These are phyloP conservation scores for Battus philenor DNA, from an alignment of 1,140 invertebrate genomes.

Conservation along the genomic window DNA sequence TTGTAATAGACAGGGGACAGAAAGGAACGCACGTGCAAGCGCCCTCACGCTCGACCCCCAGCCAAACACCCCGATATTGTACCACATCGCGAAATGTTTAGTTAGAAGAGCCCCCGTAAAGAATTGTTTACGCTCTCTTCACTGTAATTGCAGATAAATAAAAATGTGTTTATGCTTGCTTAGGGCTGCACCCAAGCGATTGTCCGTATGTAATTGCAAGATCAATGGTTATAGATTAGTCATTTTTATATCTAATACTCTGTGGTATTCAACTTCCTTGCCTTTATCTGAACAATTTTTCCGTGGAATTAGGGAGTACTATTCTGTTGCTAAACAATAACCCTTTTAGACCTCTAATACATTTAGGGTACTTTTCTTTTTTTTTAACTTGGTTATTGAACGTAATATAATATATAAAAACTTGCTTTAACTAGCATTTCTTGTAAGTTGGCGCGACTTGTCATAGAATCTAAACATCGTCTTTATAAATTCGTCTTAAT, in stretches of 20 bases:
- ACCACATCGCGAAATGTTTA: conserved; percentile 52
- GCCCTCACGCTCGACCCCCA: conserved; percentile 32
- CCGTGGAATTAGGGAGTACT: conserved; percentile 1
- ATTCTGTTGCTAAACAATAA: no score
- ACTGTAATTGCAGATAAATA: conserved; percentile 64
- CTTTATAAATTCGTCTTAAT: no score
- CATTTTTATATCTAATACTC: no score
- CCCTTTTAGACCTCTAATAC: no score
- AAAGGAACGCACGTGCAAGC: conserved; percentile 60
- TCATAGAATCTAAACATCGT: no score
- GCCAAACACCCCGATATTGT: conserved; percentile 38
- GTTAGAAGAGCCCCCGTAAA: conserved; percentile 33
- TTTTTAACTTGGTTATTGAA: background rate
- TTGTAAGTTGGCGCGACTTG: no score
- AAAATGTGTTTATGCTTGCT: conserved; percentile 43
- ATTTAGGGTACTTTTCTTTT: no score
- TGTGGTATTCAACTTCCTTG: background rate
- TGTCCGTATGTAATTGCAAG: conserved; percentile 33
- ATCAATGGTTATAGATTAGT: conserved; percentile 18
- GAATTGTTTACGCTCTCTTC: conserved; percentile 39
- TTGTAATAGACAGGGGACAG: no score
- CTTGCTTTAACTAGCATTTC: no score
- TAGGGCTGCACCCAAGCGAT: conserved; percentile 28
- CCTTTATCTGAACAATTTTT: background rate
- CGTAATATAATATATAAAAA: no score